phyloP scores from a whole-genome alignment of 2,888 invertebrate genomes.

The Lepidochrysops patricia region DNA sequence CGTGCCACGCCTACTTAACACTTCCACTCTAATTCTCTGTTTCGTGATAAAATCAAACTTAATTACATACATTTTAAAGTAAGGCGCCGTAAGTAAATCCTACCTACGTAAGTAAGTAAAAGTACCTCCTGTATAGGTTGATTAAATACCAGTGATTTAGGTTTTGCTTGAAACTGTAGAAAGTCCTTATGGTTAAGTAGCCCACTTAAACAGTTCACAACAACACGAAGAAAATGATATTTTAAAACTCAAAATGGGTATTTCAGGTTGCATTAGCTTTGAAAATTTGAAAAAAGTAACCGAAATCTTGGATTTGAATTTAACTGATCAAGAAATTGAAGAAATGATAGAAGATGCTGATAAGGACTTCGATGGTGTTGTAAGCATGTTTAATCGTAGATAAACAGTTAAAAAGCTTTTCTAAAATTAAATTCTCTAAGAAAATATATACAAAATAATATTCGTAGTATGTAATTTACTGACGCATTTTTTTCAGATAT shows the following conservation, averaged over 20 bases:
- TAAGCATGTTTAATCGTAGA: slow-evolving; percentile 29
- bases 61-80: too few relatives aligned
- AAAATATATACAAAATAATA: neutral
- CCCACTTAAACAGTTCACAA: neutral
- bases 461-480: too few relatives aligned
- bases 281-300: slow-evolving; percentile 56
- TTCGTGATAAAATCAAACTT: too few relatives aligned
- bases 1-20: too few relatives aligned
- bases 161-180: too few relatives aligned
- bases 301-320: slow-evolving; percentile 41
- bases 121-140: too few relatives aligned
- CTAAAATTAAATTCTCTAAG: slow-evolving; percentile 2
- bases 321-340: slow-evolving; percentile 64
- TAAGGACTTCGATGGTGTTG: slow-evolving; percentile 55
- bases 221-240: neutral
- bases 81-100: too few relatives aligned
- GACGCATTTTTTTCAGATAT: slow-evolving; percentile 43
- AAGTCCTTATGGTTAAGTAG: too few relatives aligned
- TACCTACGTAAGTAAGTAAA: too few relatives aligned
- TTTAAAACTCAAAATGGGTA: neutral
- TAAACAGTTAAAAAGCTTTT: neutral
- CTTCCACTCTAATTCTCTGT: too few relatives aligned
- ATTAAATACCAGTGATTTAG: too few relatives aligned
- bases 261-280: slow-evolving; percentile 50
- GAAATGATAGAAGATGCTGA: slow-evolving; percentile 69